Evolutionary conservation across 2,797 vertebrate genomes (phyloP).

Genomic region (Lepidocolaptes lacrymiger): DNA sequence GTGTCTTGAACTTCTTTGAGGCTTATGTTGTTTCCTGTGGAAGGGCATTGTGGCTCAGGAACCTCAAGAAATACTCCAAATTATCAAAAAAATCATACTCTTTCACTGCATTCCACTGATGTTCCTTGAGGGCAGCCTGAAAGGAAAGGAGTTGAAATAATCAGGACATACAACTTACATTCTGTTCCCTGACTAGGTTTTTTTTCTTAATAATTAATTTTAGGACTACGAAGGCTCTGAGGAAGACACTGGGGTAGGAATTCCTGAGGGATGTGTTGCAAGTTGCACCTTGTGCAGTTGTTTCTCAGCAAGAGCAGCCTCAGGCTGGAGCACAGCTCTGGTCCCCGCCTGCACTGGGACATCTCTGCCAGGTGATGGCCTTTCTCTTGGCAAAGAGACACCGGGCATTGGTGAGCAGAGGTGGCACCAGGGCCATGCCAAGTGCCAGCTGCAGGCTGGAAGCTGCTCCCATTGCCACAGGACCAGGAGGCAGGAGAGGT

Average conservation of each 20-base stretch:
- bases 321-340: background rate
- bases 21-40: rapidly evolving
- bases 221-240: background rate
- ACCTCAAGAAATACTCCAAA: background rate
- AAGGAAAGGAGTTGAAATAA: background rate
- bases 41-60: background rate
- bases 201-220: background rate
- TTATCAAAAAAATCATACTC: background rate
- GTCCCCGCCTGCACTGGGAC: background rate
- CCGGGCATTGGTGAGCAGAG: background rate
- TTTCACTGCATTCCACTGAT: background rate
- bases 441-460: background rate
- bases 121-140: background rate
- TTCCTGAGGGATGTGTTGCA: background rate
- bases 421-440: background rate
- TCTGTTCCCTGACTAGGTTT: background rate
- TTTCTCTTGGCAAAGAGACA: background rate
- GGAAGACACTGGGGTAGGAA: background rate
- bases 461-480: background rate
- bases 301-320: background rate
- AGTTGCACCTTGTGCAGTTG: background rate
- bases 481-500: rapidly evolving
- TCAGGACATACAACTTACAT: too few relatives aligned
- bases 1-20: background rate
- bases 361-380: background rate